These are phyloP conservation scores for Hesperophylax magnus DNA, from an alignment of 1,140 invertebrate species.

Conservation along the genomic window DNA sequence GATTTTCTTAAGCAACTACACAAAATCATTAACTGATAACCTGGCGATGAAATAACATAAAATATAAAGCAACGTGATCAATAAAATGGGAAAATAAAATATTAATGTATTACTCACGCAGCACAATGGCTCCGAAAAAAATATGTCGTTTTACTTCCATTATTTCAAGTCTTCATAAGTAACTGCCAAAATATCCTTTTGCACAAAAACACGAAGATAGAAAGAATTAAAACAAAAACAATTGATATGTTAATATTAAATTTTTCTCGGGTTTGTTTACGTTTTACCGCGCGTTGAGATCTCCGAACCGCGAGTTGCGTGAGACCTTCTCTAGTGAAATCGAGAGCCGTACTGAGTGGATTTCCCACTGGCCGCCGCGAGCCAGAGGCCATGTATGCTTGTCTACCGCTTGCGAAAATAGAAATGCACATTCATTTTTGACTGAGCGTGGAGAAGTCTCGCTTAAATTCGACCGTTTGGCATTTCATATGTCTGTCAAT, in stretches of 20 bases:
- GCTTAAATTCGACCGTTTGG: no score
- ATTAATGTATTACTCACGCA: neutral
- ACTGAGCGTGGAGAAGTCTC: no score
- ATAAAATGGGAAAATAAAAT: neutral
- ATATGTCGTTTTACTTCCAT: conserved; percentile 14
- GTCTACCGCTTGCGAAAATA: neutral
- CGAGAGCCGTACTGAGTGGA: conserved; percentile 9
- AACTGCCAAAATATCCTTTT: no score
- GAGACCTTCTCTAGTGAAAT: conserved; percentile 2
- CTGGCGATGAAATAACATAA: no score
- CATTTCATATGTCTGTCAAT: no score
- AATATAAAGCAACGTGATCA: no score
- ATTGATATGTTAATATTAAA: neutral
- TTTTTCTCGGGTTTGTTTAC: conserved; percentile 10
- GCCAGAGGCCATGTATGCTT: neutral
- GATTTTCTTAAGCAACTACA: no score
- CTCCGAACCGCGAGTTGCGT: neutral
- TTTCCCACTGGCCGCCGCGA: neutral
- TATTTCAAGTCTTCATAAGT: neutral
- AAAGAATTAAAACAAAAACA: neutral
- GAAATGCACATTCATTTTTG: neutral
- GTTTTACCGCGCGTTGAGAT: neutral
- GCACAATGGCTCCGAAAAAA: conserved; percentile 1
- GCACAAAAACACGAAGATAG: no score
- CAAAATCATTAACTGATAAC: no score